Evolutionary conservation across 2,797 vertebrate genomes (phyloP).

Genomic region (Sitta carolinensis): DNA sequence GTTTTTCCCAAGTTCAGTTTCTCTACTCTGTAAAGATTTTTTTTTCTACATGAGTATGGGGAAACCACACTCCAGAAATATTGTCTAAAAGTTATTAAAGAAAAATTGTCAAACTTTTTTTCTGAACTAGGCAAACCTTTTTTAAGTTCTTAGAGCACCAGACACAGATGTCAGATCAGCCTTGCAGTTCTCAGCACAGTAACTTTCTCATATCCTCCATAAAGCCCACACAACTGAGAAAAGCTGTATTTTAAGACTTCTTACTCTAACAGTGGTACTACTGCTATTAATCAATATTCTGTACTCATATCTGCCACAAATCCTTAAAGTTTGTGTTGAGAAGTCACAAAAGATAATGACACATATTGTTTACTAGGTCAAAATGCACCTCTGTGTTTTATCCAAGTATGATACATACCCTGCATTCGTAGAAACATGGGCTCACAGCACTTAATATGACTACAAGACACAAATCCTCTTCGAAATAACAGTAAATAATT

Average conservation of each 20-base stretch:
- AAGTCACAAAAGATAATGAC: background rate
- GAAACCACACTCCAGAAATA: background rate
- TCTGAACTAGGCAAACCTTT: background rate
- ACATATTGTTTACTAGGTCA: background rate
- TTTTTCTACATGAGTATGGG: background rate
- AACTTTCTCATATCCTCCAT: background rate
- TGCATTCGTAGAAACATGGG: background rate
- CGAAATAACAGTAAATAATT: background rate
- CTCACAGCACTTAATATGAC: background rate
- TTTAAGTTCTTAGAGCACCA: background rate
- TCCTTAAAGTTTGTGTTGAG: background rate
- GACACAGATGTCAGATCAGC: background rate
- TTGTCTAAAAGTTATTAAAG: background rate
- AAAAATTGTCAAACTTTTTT: background rate
- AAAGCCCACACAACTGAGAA: background rate
- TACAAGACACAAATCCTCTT: background rate
- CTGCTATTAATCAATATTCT: background rate
- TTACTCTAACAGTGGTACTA: background rate
- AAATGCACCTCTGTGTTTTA: background rate
- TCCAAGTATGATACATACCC: background rate
- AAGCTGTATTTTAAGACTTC: background rate
- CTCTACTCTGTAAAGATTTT: background rate
- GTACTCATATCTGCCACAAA: background rate
- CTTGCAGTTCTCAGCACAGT: background rate
- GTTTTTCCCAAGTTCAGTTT: background rate